phyloP scores from a whole-genome alignment of 2,797 vertebrate genomes.

The Artibeus jamaicensis region DNA sequence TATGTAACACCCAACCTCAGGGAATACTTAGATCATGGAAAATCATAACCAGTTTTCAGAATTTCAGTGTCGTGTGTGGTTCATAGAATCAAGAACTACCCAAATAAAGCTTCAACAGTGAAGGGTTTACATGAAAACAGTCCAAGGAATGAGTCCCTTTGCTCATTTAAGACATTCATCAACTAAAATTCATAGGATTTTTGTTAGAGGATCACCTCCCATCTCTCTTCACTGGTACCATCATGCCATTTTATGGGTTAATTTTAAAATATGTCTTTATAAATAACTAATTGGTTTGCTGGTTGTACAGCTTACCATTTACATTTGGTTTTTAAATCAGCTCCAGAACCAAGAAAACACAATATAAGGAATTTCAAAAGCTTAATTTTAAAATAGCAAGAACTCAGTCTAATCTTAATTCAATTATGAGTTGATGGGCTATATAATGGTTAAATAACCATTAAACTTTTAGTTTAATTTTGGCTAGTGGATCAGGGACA shows the following conservation, averaged over 20 bases:
- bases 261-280: slow-evolving; percentile 22
- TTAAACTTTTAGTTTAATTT: neutral
- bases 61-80: neutral
- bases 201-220: neutral
- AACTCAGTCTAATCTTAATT: neutral
- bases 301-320: neutral
- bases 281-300: neutral
- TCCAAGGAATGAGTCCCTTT: neutral
- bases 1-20: neutral
- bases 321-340: slow-evolving; percentile 20
- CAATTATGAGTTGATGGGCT: neutral
- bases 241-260: neutral
- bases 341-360: slow-evolving; percentile 22
- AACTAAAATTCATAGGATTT: neutral
- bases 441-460: neutral
- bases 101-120: neutral
- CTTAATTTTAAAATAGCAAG: slow-evolving; percentile 47
- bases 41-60: slow-evolving; percentile 26
- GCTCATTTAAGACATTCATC: neutral
- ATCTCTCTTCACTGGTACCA: neutral
- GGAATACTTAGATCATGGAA: neutral
- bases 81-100: neutral
- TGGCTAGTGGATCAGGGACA: neutral
- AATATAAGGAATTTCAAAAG: slow-evolving; percentile 37
- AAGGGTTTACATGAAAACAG: neutral